Conservation (phyloP, 2,797 vertebrate genomes). For the Clamator glandarius region DNA sequence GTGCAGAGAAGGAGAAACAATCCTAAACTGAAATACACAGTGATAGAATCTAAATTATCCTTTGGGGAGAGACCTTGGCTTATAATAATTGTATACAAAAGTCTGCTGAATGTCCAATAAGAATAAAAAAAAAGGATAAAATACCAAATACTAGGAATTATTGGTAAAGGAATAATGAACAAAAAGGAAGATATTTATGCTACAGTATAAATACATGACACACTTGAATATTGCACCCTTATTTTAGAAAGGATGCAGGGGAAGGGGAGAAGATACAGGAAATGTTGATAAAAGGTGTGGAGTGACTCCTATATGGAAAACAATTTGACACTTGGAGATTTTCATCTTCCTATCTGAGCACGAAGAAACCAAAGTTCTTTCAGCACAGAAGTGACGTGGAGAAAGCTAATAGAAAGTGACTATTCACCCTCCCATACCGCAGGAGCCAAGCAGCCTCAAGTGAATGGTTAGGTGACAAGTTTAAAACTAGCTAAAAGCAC, state of each 20-base stretch:
- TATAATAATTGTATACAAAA: neutral
- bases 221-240: neutral
- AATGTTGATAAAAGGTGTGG: neutral
- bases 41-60: neutral
- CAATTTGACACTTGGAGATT: neutral
- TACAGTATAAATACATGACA: neutral
- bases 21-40: neutral
- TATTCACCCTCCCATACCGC: neutral
- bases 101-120: neutral
- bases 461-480: neutral
- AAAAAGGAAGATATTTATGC: neutral
- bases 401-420: neutral
- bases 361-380: neutral
- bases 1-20: neutral
- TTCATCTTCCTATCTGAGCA: neutral
- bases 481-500: neutral
- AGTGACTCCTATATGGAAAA: neutral
- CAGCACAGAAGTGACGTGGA: neutral
- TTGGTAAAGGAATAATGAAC: neutral
- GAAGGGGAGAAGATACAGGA: neutral
- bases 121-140: neutral
- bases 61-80: neutral
- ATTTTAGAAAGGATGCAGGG: neutral
- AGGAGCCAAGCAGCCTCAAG: neutral
- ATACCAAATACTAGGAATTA: neutral